Evolutionary conservation across 2,797 vertebrate species (phyloP), one percentile per base, ranked within the genome.

Genomic region (Sebastes oblongus): DNA sequence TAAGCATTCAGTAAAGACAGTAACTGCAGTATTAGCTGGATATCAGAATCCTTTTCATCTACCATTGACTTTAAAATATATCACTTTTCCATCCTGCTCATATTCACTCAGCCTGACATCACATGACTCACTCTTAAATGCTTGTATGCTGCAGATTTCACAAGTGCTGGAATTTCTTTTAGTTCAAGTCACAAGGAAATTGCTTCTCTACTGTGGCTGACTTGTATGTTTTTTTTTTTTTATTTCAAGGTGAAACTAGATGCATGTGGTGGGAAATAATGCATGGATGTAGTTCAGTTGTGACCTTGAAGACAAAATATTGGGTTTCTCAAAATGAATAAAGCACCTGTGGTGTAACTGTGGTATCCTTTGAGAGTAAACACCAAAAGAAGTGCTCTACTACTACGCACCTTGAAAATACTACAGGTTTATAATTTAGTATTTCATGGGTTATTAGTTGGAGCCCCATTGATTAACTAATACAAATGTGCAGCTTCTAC

Each of bases 301-400:
- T 70, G 72, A 75, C 71, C 77, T 80, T 73, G 60, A 83, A 80
- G 52, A 66, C 13, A 24, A 30, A 30, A 55, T 68, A 60, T 34
- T 66, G 20, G 16, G 18, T 2, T 36, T 65, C 62, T 54, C 0
- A 29, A n/a, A 29, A 50, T 25, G 50, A 74, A 72, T 80, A 36
- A 70, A 46, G 62, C 58, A 34, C 32, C 29, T 30, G 42, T 16
- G 25, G 58, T 29, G 25, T 25, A 50, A 68, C 30, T 25, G 24
- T 14, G 27, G 6, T 27, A 2, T 66, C 1, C 54, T 62, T 13
- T 25, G 14, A 62, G 59, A 67, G n/a, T 66, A 13, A 67, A 72
- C 62, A 59, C 18, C 32, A 25, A n/a, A 72, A 71, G 1, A 32
- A 22, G 6, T 12, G 5, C 6, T 2, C 24, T 2, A 4, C 24